Evolutionary conservation across 2,113 vertebrate genomes (phyloP).

Genomic region (Terrapene triunguis): DNA sequence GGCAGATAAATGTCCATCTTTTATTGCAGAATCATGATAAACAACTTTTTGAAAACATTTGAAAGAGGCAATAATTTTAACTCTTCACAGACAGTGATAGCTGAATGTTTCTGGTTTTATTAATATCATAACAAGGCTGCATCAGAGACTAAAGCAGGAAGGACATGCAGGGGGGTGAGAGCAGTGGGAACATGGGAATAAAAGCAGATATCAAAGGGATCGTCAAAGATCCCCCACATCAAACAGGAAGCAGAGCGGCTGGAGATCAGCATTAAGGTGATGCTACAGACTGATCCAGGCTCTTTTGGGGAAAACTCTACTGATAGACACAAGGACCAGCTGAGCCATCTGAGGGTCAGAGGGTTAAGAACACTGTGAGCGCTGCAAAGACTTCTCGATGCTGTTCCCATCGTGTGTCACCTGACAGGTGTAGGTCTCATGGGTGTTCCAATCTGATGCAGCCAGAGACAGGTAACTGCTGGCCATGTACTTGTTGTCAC

Average conservation of each 20-base stretch:
- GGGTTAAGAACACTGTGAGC: slow-evolving; percentile 9
- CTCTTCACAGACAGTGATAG: background rate
- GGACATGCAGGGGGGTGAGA: background rate
- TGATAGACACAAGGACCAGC: fast-evolving
- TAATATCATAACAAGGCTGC: background rate
- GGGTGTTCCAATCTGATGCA: fast-evolving
- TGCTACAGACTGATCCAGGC: background rate
- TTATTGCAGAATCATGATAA: background rate
- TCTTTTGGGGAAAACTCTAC: background rate
- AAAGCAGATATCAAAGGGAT: background rate
- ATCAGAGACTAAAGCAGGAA: background rate
- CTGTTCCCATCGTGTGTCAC: slow-evolving; percentile 27
- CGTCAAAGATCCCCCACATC: background rate
- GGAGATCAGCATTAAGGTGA: background rate
- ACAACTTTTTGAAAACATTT: background rate
- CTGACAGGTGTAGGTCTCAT: slow-evolving; percentile 22
- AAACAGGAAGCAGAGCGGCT: background rate
- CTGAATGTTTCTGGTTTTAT: background rate
- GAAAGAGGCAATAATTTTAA: background rate
- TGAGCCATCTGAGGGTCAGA: fast-evolving
- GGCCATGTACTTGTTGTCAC: slow-evolving; percentile 54
- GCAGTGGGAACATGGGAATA: background rate
- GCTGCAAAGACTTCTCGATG: background rate
- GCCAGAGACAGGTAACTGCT: slow-evolving; percentile 68
- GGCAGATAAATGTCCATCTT: background rate